Evolutionary conservation across 2,888 invertebrate species (phyloP).

Genomic region (Chydorus sphaericus): DNA sequence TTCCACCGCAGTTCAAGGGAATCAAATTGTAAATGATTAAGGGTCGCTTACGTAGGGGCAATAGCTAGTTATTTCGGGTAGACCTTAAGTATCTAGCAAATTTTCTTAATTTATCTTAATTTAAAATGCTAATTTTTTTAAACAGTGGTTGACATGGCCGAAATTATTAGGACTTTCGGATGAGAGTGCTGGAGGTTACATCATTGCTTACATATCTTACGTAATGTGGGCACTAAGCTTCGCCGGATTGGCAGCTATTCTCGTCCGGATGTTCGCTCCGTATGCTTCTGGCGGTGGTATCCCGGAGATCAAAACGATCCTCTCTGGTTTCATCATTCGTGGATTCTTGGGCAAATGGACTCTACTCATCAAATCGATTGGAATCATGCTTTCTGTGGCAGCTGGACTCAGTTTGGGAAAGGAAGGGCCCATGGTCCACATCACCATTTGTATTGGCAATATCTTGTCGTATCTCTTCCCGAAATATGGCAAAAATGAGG

Average conservation of each 20-base stretch:
- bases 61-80: too few species aligned
- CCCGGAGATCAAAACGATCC: conserved; percentile 75
- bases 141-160: conserved; percentile 77
- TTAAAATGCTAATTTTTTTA: not conserved
- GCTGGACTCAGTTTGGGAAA: conserved; percentile 93
- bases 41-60: too few species aligned
- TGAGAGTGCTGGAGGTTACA: conserved; percentile 69
- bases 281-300: conserved; percentile 99
- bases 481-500: conserved; percentile 96
- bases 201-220: conserved; percentile 87
- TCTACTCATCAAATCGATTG: conserved; percentile 88
- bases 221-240: conserved; percentile 89
- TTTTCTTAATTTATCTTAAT: not conserved
- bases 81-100: not conserved
- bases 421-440: conserved; percentile 98
- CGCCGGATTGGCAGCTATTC: conserved; percentile 77
- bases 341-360: conserved; percentile 99
- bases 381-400: conserved; percentile 83
- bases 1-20: too few species aligned
- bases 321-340: conserved; percentile 92
- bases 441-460: conserved; percentile 85
- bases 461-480: conserved; percentile 96
- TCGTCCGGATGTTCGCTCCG: conserved; percentile 95
- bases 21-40: too few species aligned
- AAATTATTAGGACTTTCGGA: conserved; percentile 68